These are phyloP conservation scores for Accipiter cooperii DNA, from an alignment of 2,113 vertebrate genomes.

Conservation along the genomic window DNA sequence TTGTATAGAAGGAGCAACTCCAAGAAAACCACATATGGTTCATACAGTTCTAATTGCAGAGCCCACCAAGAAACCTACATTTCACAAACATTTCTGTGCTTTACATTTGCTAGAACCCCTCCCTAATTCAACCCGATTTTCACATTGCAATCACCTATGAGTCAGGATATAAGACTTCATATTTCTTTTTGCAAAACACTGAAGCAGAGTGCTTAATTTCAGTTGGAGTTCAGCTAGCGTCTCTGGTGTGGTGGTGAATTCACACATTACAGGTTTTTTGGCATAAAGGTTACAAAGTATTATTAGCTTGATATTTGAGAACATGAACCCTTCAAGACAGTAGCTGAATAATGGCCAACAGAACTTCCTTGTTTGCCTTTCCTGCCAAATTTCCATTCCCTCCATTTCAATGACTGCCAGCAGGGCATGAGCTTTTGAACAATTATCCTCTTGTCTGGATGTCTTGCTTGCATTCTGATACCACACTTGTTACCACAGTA, in stretches of 20 bases:
- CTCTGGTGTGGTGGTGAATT: neutral
- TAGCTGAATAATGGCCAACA: neutral
- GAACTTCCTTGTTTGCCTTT: neutral
- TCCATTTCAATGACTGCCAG: neutral
- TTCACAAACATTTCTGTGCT: neutral
- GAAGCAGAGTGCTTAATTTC: neutral
- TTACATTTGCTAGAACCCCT: neutral
- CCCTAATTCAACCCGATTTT: neutral
- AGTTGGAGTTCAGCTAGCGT: neutral
- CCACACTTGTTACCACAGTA: neutral
- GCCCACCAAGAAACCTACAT: neutral
- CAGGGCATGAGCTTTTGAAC: neutral
- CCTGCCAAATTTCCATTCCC: neutral
- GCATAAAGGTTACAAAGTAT: neutral
- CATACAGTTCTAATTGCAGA: neutral
- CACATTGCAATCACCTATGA: neutral
- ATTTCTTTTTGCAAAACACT: neutral
- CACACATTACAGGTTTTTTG: neutral
- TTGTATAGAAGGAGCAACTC: neutral
- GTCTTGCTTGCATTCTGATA: neutral
- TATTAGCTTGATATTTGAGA: neutral
- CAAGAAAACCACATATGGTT: rapidly evolving
- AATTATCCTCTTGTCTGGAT: neutral
- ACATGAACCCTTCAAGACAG: neutral
- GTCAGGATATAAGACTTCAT: neutral